phyloP scores from a whole-genome alignment of 1,140 invertebrate species.

The Bombus sibiricus region DNA sequence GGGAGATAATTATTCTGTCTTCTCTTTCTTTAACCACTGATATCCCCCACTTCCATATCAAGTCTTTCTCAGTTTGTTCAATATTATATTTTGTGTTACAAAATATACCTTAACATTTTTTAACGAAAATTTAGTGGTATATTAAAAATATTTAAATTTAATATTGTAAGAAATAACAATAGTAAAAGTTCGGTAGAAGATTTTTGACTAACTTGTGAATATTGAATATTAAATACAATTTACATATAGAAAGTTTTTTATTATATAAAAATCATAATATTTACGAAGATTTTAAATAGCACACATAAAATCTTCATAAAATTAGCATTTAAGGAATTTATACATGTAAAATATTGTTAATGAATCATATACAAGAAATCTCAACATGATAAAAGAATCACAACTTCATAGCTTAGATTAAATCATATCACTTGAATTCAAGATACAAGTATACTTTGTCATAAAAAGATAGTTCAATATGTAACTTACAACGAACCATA shows the following conservation, averaged over 20 bases:
- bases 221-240: neutral
- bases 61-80: neutral
- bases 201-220: neutral
- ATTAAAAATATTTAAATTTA: neutral
- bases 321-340: neutral
- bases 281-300: neutral
- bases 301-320: too few relatives aligned
- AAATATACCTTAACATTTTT: neutral
- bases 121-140: neutral
- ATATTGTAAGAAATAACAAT: neutral
- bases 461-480: neutral
- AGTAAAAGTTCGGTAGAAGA: neutral
- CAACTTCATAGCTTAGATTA: neutral
- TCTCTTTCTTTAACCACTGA: conserved; percentile 13
- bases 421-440: neutral
- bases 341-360: neutral
- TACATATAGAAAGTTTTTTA: neutral
- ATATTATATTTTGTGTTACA: neutral
- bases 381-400: neutral
- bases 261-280: neutral
- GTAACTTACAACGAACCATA: neutral
- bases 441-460: neutral
- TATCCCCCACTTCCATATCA: neutral
- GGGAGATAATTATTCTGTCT: conserved; percentile 19
- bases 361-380: neutral